Percentiles rank a stretch among this genome's conserved stretches.
These are phyloP conservation scores for Helicolenus hilgendorfi DNA, from an alignment of 2,797 vertebrate genomes.

Conservation along the genomic window DNA sequence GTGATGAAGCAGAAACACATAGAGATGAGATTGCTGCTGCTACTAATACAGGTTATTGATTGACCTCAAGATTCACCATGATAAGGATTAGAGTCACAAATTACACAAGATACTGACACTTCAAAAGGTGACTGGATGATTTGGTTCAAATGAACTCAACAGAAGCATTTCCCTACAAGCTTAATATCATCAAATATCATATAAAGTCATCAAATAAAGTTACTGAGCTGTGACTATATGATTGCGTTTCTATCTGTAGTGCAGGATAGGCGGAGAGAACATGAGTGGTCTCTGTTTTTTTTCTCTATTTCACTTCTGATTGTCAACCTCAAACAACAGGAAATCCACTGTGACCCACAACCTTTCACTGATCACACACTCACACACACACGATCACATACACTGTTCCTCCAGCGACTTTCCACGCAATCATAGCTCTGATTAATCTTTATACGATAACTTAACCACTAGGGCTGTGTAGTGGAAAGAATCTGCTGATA, in stretches of 20 bases:
- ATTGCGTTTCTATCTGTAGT: slow-evolving; percentile 12
- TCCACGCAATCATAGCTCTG: background rate
- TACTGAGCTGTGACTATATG: background rate
- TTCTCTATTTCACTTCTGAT: slow-evolving; percentile 80
- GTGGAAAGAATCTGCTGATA: too few species aligned
- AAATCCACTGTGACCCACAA: slow-evolving; percentile 87
- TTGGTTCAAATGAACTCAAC: background rate
- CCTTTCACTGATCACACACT: slow-evolving; percentile 76
- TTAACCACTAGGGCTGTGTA: background rate
- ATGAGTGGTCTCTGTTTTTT: slow-evolving; percentile 71
- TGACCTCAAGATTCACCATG: slow-evolving; percentile 26
- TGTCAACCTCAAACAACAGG: slow-evolving; percentile 88
- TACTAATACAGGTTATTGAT: background rate
- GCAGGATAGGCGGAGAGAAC: slow-evolving; percentile 31
- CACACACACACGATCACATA: slow-evolving; percentile 32
- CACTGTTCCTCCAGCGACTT: slow-evolving; percentile 5
- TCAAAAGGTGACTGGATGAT: background rate
- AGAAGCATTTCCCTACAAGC: background rate
- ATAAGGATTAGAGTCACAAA: slow-evolving; percentile 1
- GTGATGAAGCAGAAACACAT: background rate
- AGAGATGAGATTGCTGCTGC: background rate
- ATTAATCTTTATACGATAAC: background rate
- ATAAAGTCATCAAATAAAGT: background rate
- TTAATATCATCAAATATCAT: background rate
- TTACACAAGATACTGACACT: background rate